Conservation (phyloP, 2,113 vertebrate genomes). For the Dromas ardeola region DNA sequence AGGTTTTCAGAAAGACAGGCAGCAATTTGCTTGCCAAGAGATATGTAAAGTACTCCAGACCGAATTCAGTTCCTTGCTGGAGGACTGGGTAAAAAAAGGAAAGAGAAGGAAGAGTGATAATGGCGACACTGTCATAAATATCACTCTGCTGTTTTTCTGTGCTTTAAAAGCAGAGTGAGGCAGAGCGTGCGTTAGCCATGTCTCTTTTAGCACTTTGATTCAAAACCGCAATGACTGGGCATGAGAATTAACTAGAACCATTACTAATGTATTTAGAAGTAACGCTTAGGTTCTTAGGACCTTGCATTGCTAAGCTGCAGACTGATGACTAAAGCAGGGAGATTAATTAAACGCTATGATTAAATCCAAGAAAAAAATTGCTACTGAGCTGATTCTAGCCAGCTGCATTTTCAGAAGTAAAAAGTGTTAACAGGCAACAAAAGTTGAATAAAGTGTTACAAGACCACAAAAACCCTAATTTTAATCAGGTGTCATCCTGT, state of each 20-base stretch:
- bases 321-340: not conserved
- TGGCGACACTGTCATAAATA: not conserved
- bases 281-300: conserved; percentile 11
- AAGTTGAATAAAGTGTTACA: not conserved
- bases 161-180: not conserved
- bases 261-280: not conserved
- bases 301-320: not conserved
- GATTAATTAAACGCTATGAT: conserved; percentile 17
- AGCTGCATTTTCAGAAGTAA: not conserved
- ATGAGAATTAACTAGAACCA: not conserved
- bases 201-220: not conserved
- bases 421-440: not conserved
- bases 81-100: not conserved
- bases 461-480: not conserved
- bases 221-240: not conserved
- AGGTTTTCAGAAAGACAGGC: not conserved
- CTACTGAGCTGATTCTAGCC: not conserved
- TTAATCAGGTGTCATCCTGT: not conserved
- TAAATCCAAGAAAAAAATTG: not conserved
- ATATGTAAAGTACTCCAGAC: not conserved
- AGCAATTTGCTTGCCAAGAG: not conserved
- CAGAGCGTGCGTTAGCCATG: not conserved
- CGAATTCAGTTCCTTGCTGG: not conserved
- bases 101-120: not conserved
- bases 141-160: not conserved